Conservation (phyloP, 2,888 invertebrate genomes). For the Alitta virens region DNA sequence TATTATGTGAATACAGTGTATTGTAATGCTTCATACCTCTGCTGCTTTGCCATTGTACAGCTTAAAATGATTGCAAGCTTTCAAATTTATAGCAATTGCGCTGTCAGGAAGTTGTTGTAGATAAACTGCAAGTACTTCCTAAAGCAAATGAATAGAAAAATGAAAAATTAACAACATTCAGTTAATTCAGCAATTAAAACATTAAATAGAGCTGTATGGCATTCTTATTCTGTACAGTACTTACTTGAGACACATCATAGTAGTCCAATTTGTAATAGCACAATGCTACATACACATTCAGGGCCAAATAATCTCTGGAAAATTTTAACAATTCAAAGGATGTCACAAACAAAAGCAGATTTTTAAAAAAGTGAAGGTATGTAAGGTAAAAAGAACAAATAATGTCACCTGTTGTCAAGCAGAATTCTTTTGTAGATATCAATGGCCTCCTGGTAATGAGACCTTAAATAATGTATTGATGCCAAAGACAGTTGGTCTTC, state of each 20-base stretch:
- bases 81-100: conserved; percentile 91
- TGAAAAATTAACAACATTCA: too few relatives aligned
- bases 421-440: conserved; percentile 94
- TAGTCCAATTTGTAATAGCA: conserved; percentile 99
- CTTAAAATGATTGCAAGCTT: conserved; percentile 78
- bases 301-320: conserved; percentile 80
- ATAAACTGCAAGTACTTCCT: conserved; percentile 90
- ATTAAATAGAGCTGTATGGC: too few relatives aligned
- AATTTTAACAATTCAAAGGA: too few relatives aligned
- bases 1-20: too few relatives aligned
- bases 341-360: too few relatives aligned
- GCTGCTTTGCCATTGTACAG: conserved; percentile 93
- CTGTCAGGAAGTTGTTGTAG: conserved; percentile 88
- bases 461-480: conserved; percentile 90
- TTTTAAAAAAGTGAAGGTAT: too few relatives aligned
- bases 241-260: conserved; percentile 88
- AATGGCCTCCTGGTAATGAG: conserved; percentile 97
- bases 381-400: not conserved
- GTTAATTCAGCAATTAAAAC: too few relatives aligned
- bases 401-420: conserved; percentile 78
- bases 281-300: conserved; percentile 94
- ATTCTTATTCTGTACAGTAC: too few relatives aligned
- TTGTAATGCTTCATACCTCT: conserved; percentile 61
- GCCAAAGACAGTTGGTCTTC: conserved; percentile 95
- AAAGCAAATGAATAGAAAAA: conserved; percentile 16